phyloP scores from a whole-genome alignment of 1,140 invertebrate species.

The Listronotus oregonensis region DNA sequence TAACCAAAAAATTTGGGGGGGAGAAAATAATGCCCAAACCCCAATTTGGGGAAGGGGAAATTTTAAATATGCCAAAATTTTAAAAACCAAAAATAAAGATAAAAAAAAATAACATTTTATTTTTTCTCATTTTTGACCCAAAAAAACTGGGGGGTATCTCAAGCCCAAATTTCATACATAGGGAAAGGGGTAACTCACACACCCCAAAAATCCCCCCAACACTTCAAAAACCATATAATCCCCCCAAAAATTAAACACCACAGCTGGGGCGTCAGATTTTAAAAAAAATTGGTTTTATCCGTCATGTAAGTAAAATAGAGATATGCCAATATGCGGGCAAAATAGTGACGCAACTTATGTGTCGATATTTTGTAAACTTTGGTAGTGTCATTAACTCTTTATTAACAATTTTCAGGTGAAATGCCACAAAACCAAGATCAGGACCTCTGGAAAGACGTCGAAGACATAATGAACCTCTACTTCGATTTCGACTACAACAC shows the following conservation, averaged over 20 bases:
- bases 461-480: slow-evolving; percentile 62
- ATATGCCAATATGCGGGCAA: too few relatives aligned
- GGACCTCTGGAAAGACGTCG: slow-evolving; percentile 59
- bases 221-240: slow-evolving; percentile 36
- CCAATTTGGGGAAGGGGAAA: too few relatives aligned
- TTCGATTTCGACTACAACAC: slow-evolving; percentile 61
- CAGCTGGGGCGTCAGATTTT: slow-evolving; percentile 39
- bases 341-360: too few relatives aligned
- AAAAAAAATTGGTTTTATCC: slow-evolving; percentile 52
- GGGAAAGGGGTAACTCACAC: slow-evolving; percentile 35
- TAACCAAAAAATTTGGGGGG: too few relatives aligned
- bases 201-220: slow-evolving; percentile 21
- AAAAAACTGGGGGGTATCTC: slow-evolving; percentile 41
- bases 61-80: too few relatives aligned
- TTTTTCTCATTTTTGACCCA: slow-evolving; percentile 18
- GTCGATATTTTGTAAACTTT: too few relatives aligned
- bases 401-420: slow-evolving; percentile 55
- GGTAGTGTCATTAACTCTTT: too few relatives aligned
- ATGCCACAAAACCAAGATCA: slow-evolving; percentile 61
- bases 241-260: slow-evolving; percentile 34
- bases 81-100: too few relatives aligned
- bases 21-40: too few relatives aligned
- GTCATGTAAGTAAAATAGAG: slow-evolving; percentile 45
- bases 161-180: slow-evolving; percentile 34
- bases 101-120: too few relatives aligned